Evolutionary conservation across 2,113 vertebrate genomes (phyloP), one percentile per base, ranked within the genome.

Genomic region (Tricholaema leucomelas): DNA sequence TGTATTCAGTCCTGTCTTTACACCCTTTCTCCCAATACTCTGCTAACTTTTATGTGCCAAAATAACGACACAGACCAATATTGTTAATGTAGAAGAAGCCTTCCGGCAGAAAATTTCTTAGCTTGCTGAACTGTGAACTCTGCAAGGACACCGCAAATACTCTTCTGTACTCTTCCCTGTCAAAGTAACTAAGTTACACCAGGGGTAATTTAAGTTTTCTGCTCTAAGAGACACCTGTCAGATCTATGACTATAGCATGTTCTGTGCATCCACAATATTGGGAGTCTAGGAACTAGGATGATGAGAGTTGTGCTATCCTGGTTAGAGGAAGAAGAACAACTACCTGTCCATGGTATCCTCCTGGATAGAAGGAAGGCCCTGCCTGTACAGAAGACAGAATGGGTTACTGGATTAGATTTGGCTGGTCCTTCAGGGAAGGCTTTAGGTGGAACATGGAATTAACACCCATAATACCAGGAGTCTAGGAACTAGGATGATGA

Each of bases 311-410:
- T 3, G 4, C 27, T 60, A 15, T 19, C 42, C 55, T 50, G 80
- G 12, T 42, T 50, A 50, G 38, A 19, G 16, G 42, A 80, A 60
- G 77, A 81, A 66, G 55, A 71, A 23, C 31, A 69, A 59, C 90
- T 92, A 92, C 78, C 85, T 96, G 93, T 91, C 92, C 91, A 77
- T 92, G 86, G 70, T 91, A 40, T 91, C 81, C 90, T 89, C 94
- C 82, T 0, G 88, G 92, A 50, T 73, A 85, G 69, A 64, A 90
- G 90, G 2, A 70, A 35, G 87, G 50, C 75, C 93, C 79, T 89
- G 79, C 93, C 95, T 96, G 92, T 76, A n/a, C 74, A 81, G 89
- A 46, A 95, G 70, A 96, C 75, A 96, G 79, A 90, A 90, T 3
- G 33, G 17, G 40, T 91, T 94, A 92, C 21, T 71, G 40, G 13